Percentiles rank a stretch among this genome's conserved stretches.
Conservation (phyloP, 2,113 vertebrate species). For the Genyomyrus donnyi region DNA sequence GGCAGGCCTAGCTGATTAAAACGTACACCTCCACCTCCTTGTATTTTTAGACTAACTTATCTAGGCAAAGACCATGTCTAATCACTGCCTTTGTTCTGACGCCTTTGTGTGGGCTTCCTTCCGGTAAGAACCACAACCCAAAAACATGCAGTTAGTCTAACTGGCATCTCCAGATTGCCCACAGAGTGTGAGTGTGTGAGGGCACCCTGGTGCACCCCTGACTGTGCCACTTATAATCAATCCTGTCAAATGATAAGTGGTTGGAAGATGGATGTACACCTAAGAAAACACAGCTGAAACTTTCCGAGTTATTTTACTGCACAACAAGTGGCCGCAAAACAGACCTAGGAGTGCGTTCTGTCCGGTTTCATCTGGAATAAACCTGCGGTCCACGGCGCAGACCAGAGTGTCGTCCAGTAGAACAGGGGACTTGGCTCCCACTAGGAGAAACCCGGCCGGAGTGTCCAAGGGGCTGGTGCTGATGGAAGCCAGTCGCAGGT, state of each 20-base stretch:
- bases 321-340: conserved; percentile 24
- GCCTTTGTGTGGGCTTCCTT: background rate
- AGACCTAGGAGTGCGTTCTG: conserved; percentile 86
- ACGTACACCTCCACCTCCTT: background rate
- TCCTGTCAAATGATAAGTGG: background rate
- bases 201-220: background rate
- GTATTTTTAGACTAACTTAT: background rate
- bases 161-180: background rate
- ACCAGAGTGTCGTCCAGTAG: conserved; percentile 82
- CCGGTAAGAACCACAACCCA: background rate
- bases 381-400: conserved; percentile 84
- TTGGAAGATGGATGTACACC: background rate
- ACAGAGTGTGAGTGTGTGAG: background rate
- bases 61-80: background rate
- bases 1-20: background rate
- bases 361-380: conserved; percentile 85
- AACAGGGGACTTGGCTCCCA: conserved; percentile 82
- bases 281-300: background rate
- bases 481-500: conserved; percentile 78
- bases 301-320: background rate
- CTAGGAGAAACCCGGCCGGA: conserved; percentile 76
- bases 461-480: conserved; percentile 75
- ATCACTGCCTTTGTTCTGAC: background rate
- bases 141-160: background rate
- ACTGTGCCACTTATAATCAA: background rate